Base-by-base conservation (phyloP, 1,140 invertebrate genomes). In the Pseudomyrmex gracilis region DNA sequence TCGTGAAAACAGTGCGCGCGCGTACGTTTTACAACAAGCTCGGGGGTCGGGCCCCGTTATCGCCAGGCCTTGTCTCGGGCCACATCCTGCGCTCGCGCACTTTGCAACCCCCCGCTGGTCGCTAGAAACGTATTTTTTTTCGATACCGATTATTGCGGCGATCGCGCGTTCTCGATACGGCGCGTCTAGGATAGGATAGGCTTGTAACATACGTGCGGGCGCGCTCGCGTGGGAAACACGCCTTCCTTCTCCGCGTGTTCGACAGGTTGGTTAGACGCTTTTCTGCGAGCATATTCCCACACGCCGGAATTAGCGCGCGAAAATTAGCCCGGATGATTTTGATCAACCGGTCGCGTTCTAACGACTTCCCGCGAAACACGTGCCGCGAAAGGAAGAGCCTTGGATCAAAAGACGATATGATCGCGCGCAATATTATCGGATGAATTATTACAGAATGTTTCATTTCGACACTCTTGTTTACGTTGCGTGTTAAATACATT, bases 241-340 rank as follows among this genome's bases (percentile, higher is more conserved):
- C 87, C 87, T 89, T 86, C 63, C 43, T 80, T 70, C 67, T 47
- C 66, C 66, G 66, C 76, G 13, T 20, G 64, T 70, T 80, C 85
- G 87, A 86, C 77, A 84, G 73, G 55, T 84, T 73, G 66, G 60
- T n/a, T n/a, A 15, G 55, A 15, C 76, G 73, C 63, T 78, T 84
- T 89, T 89, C 87, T 86, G 61, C 84, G 84, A 78, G 84, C 63
- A 78, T 64, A 83, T 89, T 89, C 87, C 87, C 87, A 89, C 87
- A 89, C 84, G 70, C 84, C 58, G 47, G 78, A 24, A 82, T 80
- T 80, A 71, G 8, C 70, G 70, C 57, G 60, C 58, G 24, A 74
- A 82, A 82, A 82, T 73, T 63, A 77, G 49, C 61, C 15, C 22
- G 17, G 47, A 74, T 34, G n/a, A 49, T 55, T 55, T 76, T 15